phyloP scores from a whole-genome alignment of 2,797 vertebrate genomes.

The Loris lydekkerianus region DNA sequence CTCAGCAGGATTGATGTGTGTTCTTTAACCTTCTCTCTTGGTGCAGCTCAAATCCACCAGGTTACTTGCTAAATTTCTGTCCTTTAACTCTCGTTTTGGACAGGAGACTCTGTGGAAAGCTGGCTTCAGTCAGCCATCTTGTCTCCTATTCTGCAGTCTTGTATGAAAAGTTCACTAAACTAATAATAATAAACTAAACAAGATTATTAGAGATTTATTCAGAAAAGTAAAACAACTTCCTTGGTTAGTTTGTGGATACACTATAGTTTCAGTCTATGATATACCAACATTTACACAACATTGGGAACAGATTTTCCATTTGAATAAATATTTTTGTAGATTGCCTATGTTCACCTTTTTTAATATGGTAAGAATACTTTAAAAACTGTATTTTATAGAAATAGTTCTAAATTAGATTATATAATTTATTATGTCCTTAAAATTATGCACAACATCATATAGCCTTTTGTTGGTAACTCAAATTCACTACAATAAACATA shows the following conservation, averaged over 20 bases:
- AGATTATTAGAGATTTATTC: constrained; percentile 44
- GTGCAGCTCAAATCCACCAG: too few species aligned
- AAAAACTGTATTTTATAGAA: constrained; percentile 16
- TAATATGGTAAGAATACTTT: not conserved
- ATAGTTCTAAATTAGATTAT: constrained; percentile 49
- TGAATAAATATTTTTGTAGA: not conserved
- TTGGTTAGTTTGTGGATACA: not conserved
- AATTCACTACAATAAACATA: constrained; percentile 18
- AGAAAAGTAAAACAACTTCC: constrained; percentile 43
- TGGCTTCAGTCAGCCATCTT: too few species aligned
- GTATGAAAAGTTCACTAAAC: constrained; percentile 63
- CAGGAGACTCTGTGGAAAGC: too few species aligned
- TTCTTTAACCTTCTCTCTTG: too few species aligned
- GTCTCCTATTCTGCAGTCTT: constrained; percentile 40
- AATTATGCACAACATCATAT: constrained; percentile 30
- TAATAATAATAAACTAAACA: constrained; percentile 37
- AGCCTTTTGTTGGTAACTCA: constrained; percentile 40
- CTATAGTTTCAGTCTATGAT: not conserved
- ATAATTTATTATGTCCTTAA: constrained; percentile 29
- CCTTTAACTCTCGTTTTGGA: too few species aligned
- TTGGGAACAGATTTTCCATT: constrained; percentile 39
- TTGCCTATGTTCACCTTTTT: not conserved
- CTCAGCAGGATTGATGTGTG: too few species aligned
- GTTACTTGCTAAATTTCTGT: too few species aligned
- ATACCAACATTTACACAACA: not conserved